A percentile compares a stretch with the other conserved stretches of the same genome.
Evolutionary conservation across 2,888 invertebrate species (phyloP).

Genomic region (Scaptodrosophila latifasciaeformis): DNA sequence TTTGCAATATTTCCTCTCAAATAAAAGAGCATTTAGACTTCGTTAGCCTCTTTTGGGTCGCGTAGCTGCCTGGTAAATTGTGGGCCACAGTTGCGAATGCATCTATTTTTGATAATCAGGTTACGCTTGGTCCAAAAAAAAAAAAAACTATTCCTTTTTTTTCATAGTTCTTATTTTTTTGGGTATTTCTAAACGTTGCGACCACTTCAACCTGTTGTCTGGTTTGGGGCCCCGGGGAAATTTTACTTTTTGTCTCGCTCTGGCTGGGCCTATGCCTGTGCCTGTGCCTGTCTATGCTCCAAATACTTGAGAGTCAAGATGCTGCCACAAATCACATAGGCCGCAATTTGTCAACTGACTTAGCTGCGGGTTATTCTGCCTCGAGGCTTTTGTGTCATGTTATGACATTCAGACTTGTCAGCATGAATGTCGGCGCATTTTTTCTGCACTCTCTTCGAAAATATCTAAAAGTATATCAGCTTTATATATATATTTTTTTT

Average conservation of each 20-base stretch:
- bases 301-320: conserved; percentile 26
- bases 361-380: conserved; percentile 17
- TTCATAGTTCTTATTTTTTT: conserved; percentile 4
- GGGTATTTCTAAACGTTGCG: not conserved
- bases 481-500: conserved; percentile 22
- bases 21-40: too few species aligned
- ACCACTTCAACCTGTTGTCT: not conserved
- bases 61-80: too few species aligned
- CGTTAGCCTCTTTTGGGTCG: too few species aligned
- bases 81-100: too few species aligned
- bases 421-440: conserved; percentile 8
- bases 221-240: conserved; percentile 22
- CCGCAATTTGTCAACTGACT: conserved; percentile 60
- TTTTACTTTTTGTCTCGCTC: conserved; percentile 27
- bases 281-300: conserved; percentile 23
- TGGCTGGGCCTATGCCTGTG: conserved; percentile 3
- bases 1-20: too few species aligned
- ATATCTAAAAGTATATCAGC: too few species aligned
- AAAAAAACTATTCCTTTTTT: conserved; percentile 35
- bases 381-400: not conserved
- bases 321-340: conserved; percentile 36
- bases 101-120: conserved; percentile 51
- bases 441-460: too few species aligned
- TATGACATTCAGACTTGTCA: conserved; percentile 59
- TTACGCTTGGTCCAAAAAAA: conserved; percentile 38